Conservation (phyloP, 2,113 vertebrate genomes). For the Parus major region DNA sequence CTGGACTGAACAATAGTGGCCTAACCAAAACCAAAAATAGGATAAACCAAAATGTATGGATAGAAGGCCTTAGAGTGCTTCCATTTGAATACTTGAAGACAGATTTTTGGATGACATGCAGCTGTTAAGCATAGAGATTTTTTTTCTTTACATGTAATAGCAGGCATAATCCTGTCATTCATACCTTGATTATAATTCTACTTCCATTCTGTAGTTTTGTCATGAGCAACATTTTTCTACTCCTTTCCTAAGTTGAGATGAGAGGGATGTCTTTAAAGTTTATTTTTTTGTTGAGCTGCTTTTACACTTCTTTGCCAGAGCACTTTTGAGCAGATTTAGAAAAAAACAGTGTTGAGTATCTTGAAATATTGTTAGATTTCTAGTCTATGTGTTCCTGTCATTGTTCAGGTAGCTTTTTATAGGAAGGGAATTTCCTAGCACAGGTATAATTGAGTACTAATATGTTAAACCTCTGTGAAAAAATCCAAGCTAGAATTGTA, state of each 20-base stretch:
- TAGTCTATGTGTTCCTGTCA: not conserved
- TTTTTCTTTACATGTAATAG: not conserved
- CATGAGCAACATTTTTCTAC: not conserved
- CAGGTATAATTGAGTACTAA: not conserved
- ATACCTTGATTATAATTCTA: not conserved
- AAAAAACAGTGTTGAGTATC: not conserved
- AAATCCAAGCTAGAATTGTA: not conserved
- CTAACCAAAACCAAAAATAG: conserved; percentile 11
- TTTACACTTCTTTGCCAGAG: not conserved
- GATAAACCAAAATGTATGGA: not conserved
- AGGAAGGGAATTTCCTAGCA: not conserved
- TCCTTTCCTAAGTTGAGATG: not conserved
- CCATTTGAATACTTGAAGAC: not conserved
- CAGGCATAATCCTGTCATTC: not conserved
- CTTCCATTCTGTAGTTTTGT: not conserved
- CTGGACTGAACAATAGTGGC: not conserved
- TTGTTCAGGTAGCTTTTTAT: not conserved
- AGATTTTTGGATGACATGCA: not conserved
- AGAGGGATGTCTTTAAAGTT: not conserved
- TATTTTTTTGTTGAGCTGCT: not conserved
- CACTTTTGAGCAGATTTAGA: not conserved
- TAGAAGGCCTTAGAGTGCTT: not conserved
- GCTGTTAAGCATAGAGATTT: not conserved
- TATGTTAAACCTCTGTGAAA: not conserved
- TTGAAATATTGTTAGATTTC: not conserved